phyloP scores from a whole-genome alignment of 2,888 invertebrate species.

The Drosophila koepferae region DNA sequence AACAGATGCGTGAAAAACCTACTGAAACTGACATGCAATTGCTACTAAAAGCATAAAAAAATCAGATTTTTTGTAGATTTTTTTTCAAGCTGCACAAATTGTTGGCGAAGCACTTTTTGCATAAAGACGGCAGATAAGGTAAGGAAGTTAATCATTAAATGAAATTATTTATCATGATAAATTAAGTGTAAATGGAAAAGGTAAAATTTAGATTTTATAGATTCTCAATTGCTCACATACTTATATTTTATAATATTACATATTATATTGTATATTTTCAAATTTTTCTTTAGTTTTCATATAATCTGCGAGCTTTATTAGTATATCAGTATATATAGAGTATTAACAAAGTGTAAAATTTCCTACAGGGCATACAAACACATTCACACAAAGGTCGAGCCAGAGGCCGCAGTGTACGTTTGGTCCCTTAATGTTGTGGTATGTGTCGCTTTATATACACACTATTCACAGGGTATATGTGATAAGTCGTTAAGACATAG shows the following conservation, averaged over 20 bases:
- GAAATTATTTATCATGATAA: not conserved
- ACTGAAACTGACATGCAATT: slow-evolving; percentile 22
- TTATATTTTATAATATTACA: not conserved
- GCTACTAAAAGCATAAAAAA: not conserved
- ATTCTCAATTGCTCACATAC: not conserved
- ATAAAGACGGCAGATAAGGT: too few relatives aligned
- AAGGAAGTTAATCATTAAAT: not conserved
- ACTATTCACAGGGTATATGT: not conserved
- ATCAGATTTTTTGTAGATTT: not conserved
- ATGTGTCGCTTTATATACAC: slow-evolving; percentile 9
- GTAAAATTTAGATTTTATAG: not conserved
- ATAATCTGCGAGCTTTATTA: not conserved
- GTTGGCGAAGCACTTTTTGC: not conserved
- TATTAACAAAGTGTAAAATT: slow-evolving; percentile 10
- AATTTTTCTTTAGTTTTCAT: not conserved
- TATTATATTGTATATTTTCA: not conserved
- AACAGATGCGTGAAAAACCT: slow-evolving; percentile 24
- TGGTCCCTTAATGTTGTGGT: slow-evolving; percentile 46
- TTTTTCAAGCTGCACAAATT: not conserved
- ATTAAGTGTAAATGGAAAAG: not conserved
- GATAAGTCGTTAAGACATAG: not conserved
- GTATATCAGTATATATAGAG: too few relatives aligned
- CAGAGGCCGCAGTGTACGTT: slow-evolving; percentile 45
- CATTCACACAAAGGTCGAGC: slow-evolving; percentile 52
- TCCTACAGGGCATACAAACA: slow-evolving; percentile 36